phyloP scores from a whole-genome alignment of 1,140 invertebrate genomes.

The Zophobas atratus region DNA sequence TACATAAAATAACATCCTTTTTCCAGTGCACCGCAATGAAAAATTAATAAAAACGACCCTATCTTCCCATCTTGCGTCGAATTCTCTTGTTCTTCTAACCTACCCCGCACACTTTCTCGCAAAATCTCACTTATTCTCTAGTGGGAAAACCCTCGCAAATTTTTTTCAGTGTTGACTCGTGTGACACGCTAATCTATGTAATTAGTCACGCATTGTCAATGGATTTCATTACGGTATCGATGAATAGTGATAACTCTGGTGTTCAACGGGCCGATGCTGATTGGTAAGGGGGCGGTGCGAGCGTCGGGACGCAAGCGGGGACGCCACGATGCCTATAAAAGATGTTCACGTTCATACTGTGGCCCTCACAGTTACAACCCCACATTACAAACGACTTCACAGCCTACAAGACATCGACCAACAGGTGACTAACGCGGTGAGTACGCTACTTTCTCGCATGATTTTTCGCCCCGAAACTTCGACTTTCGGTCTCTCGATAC shows the following conservation, averaged over 20 bases:
- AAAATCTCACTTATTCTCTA: slow-evolving; percentile 5
- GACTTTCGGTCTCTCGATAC: not conserved
- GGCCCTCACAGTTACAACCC: slow-evolving; percentile 49
- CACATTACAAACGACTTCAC: slow-evolving; percentile 45
- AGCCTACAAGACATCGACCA: slow-evolving; percentile 43
- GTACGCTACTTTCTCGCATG: slow-evolving; percentile 21
- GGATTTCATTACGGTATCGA: slow-evolving; percentile 42
- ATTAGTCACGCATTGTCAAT: slow-evolving; percentile 44
- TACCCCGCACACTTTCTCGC: not conserved
- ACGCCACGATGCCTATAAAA: slow-evolving; percentile 50
- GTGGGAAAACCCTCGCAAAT: not conserved
- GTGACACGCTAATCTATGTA: slow-evolving; percentile 27
- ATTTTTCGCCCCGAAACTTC: not conserved
- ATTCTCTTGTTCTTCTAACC: not conserved
- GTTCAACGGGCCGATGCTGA: slow-evolving; percentile 47
- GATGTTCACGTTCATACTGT: slow-evolving; percentile 48
- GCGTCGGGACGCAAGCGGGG: slow-evolving; percentile 50
- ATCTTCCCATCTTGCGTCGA: slow-evolving; percentile 5
- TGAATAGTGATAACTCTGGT: slow-evolving; percentile 50
- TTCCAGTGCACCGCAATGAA: no score
- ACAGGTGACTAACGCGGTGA: slow-evolving; percentile 51
- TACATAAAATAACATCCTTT: no score
- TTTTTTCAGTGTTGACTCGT: slow-evolving; percentile 18
- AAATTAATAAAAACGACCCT: not conserved
- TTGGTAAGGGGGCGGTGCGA: slow-evolving; percentile 50